These are phyloP conservation scores for Ceryle rudis DNA, from an alignment of 2,797 vertebrate genomes.

Conservation along the genomic window DNA sequence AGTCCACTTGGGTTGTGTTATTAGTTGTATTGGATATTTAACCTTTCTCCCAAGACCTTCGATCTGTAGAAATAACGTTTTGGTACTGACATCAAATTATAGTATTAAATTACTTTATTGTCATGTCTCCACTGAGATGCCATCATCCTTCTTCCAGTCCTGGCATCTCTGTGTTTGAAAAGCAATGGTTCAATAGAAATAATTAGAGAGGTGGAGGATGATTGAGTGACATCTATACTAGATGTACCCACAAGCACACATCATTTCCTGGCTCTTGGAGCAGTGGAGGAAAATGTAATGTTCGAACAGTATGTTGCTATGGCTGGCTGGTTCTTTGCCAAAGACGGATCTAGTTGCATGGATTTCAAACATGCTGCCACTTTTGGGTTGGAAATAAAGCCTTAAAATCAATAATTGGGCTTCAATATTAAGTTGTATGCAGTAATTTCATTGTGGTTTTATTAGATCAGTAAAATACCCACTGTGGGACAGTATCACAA, in stretches of 20 bases:
- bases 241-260: not conserved
- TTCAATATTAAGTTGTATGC: slow-evolving; percentile 51
- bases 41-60: not conserved
- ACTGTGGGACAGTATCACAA: slow-evolving; percentile 44
- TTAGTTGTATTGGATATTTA: not conserved
- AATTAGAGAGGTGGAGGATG: slow-evolving; percentile 58
- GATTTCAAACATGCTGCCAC: slow-evolving; percentile 50
- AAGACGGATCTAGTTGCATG: slow-evolving; percentile 20
- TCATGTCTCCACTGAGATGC: not conserved
- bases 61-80: not conserved
- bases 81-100: not conserved
- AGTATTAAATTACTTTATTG: not conserved
- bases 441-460: slow-evolving; percentile 72
- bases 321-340: slow-evolving; percentile 51
- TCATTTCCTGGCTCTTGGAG: slow-evolving; percentile 44
- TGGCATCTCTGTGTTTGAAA: slow-evolving; percentile 30
- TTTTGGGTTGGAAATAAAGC: slow-evolving; percentile 52
- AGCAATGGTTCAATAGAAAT: slow-evolving; percentile 38
- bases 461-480: slow-evolving; percentile 63
- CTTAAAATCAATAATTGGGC: slow-evolving; percentile 64
- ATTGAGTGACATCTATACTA: slow-evolving; percentile 58
- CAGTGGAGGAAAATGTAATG: slow-evolving; percentile 8
- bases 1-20: not conserved
- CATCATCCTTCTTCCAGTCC: not conserved
- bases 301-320: slow-evolving; percentile 11